Percentiles rank a stretch among this genome's conserved stretches.
phyloP scores from a whole-genome alignment of 2,113 vertebrate species.

The Empidonax alnorum region DNA sequence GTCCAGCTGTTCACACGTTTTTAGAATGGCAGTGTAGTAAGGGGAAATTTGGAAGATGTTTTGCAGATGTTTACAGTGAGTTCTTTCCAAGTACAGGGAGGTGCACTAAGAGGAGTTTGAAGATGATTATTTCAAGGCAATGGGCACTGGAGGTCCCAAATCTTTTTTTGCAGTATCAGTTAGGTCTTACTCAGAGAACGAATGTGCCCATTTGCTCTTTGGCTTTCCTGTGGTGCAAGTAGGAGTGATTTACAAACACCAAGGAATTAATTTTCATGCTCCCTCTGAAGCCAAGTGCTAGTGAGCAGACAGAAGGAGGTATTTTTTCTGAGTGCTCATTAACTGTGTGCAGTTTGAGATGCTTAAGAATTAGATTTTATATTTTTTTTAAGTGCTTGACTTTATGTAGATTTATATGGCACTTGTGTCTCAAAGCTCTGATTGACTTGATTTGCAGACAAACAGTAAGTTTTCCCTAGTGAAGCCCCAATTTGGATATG shows the following conservation, averaged over 20 bases:
- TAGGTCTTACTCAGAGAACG: background rate
- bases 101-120: background rate
- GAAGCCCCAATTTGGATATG: background rate
- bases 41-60: conserved; percentile 1
- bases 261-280: background rate
- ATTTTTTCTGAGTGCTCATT: background rate
- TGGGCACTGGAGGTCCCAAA: background rate
- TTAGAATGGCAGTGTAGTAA: background rate
- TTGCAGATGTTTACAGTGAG: conserved; percentile 16
- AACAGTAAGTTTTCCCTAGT: background rate
- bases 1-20: conserved; percentile 18
- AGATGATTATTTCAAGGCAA: background rate
- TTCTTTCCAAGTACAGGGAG: conserved; percentile 8
- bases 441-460: background rate
- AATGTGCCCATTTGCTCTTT: background rate
- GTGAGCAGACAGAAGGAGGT: background rate
- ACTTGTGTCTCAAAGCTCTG: background rate
- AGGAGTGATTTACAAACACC: background rate
- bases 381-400: background rate
- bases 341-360: background rate
- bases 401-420: background rate
- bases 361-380: background rate
- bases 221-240: background rate
- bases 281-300: background rate
- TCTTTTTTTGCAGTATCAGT: background rate